Conservation (phyloP, 2,888 invertebrate genomes). For the Agelastica alni region DNA sequence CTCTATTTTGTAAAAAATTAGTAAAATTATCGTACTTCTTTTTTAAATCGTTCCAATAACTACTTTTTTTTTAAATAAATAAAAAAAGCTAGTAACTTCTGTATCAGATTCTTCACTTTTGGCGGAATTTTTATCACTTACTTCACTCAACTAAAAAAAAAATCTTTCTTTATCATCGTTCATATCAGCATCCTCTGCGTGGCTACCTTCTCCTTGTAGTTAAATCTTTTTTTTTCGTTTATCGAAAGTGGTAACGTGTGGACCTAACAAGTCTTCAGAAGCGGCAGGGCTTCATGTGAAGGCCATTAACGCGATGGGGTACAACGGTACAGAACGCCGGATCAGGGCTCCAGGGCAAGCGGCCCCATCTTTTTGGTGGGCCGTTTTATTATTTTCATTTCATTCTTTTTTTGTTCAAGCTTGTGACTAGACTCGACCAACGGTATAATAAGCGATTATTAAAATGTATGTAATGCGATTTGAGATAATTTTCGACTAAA, state of each 20-base stretch:
- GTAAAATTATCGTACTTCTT: no score
- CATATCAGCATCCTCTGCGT: slow-evolving; percentile 16
- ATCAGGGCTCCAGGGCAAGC: slow-evolving; percentile 12
- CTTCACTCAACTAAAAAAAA: slow-evolving; percentile 14
- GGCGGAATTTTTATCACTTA: slow-evolving; percentile 19
- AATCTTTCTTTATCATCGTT: slow-evolving; percentile 14
- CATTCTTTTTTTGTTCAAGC: slow-evolving; percentile 6
- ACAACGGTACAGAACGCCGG: slow-evolving; percentile 8
- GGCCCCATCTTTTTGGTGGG: slow-evolving; percentile 19
- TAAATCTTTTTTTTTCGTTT: slow-evolving; percentile 12
- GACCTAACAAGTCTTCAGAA: slow-evolving; percentile 17
- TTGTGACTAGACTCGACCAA: slow-evolving; percentile 23
- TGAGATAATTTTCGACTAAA: slow-evolving; percentile 8
- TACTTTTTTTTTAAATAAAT: no score
- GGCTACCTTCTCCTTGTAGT: slow-evolving; percentile 23
- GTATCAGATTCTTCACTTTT: slow-evolving; percentile 7
- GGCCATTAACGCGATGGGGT: slow-evolving; percentile 19
- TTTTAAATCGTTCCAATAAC: no score
- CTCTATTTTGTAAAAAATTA: no score
- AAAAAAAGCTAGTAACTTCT: no score
- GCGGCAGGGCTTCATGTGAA: slow-evolving; percentile 1
- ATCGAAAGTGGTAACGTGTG: slow-evolving; percentile 16
- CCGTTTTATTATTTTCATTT: no score
- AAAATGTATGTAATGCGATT: slow-evolving; percentile 21
- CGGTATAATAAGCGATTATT: slow-evolving; percentile 23